Percentiles rank a stretch among this genome's conserved stretches.
Evolutionary conservation across 2,797 vertebrate species (phyloP).

Genomic region (Poecilia wingei): DNA sequence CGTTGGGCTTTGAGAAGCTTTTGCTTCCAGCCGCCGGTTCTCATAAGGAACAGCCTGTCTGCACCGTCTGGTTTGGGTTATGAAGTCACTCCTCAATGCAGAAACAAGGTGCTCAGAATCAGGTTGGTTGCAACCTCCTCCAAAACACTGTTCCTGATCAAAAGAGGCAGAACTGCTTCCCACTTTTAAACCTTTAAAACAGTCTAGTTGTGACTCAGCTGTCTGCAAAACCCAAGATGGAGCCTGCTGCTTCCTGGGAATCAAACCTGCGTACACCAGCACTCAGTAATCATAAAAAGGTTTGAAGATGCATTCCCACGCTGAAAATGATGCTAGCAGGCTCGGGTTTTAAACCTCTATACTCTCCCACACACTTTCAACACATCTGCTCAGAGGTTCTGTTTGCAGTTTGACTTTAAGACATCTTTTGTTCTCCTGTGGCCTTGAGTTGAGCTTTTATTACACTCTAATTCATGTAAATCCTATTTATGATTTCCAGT

Average conservation of each 20-base stretch:
- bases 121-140: slow-evolving; percentile 58
- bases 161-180: slow-evolving; percentile 28
- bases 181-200: slow-evolving; percentile 29
- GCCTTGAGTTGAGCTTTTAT: slow-evolving; percentile 67
- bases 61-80: slow-evolving; percentile 64
- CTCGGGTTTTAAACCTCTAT: slow-evolving; percentile 47
- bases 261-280: slow-evolving; percentile 25
- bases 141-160: slow-evolving; percentile 54
- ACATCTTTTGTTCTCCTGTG: slow-evolving; percentile 71
- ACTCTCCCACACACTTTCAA: slow-evolving; percentile 65
- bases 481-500: slow-evolving; percentile 76
- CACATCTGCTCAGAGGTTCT: slow-evolving; percentile 42
- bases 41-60: slow-evolving; percentile 52
- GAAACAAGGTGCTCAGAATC: slow-evolving; percentile 52
- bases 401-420: slow-evolving; percentile 47
- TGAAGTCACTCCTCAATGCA: slow-evolving; percentile 54
- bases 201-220: neutral
- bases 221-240: neutral
- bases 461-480: slow-evolving; percentile 71
- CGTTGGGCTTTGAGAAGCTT: slow-evolving; percentile 26
- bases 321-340: slow-evolving; percentile 19
- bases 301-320: slow-evolving; percentile 63
- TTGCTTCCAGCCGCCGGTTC: slow-evolving; percentile 40
- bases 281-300: slow-evolving; percentile 37
- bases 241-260: neutral